Evolutionary conservation across 1,140 invertebrate genomes (phyloP), one percentile per base, ranked within the genome.

Genomic region (Drosophila insularis): DNA sequence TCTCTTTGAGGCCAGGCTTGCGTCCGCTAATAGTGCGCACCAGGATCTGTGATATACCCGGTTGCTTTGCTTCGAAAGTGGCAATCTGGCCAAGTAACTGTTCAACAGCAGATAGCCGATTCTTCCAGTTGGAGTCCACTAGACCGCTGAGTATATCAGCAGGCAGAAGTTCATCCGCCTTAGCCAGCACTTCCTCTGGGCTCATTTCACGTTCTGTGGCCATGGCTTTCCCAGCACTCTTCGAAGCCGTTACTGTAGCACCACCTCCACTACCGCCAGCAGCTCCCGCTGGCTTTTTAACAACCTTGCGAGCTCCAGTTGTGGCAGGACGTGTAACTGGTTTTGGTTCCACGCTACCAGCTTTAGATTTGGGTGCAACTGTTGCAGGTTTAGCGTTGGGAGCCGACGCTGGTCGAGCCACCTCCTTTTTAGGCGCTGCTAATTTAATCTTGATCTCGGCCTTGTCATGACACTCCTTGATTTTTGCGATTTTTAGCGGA

Each of bases 381-480:
- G 84, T 76, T 7, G 86, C 31, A 56, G 89, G 78, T 93, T 93
- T 61, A 0, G 72, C 40, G 27, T 55, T 35, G 3, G 94, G 93
- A 0, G 93, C 93, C 0, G 93, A 94, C 92, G 65, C 92, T 89
- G 80, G 95, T 77, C 80, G 94, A 91, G 92, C 95, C 92, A 75
- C 10, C 37, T 95, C 93, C 92, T 94, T 94, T 93, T 96, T 92
- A 79, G 93, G 68, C 56, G 93, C 93, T 0, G 93, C 81, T 11
- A 96, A 91, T 92, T 97, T 97, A 1, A 96, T 94, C 63, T 94
- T 92, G 68, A 99, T 96, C 10, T 98, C 97, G 17, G 97, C 97
- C 92, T 98, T 99, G 27, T 99, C 97, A 80, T 95, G 95, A 86
- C 94, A 97, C 92, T 99, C 98, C 92, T 98, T 98, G 14, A 99